phyloP scores from a whole-genome alignment of 2,888 invertebrate genomes.

The Nomada goodeniana region DNA sequence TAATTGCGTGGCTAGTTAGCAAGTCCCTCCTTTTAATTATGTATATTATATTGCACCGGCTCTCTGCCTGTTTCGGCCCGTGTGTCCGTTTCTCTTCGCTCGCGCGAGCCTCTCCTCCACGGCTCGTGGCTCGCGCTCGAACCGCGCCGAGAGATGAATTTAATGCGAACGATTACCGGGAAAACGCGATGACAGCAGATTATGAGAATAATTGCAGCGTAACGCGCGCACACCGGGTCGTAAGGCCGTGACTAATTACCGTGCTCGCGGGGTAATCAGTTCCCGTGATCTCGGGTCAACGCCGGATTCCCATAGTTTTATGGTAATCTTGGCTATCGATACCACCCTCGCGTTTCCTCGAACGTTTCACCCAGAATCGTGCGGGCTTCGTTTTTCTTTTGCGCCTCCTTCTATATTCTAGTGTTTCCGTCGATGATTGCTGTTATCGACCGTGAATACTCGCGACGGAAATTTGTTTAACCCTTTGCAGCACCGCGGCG shows the following conservation, averaged over 20 bases:
- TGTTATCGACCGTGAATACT: too few relatives aligned
- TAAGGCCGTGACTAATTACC: conserved; percentile 72
- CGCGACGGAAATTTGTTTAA: too few relatives aligned
- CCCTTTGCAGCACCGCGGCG: too few relatives aligned
- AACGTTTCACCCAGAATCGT: not conserved
- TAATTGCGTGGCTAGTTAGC: conserved; percentile 59
- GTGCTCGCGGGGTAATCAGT: conserved; percentile 53
- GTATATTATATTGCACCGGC: conserved; percentile 49
- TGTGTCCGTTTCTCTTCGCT: not conserved
- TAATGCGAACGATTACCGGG: conserved; percentile 65
- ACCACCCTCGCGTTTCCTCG: not conserved
- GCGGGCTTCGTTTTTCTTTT: not conserved
- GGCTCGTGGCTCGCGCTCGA: conserved; percentile 41
- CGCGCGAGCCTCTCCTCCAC: conserved; percentile 28
- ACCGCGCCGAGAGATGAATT: conserved; percentile 48
- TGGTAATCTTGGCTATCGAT: conserved; percentile 54
- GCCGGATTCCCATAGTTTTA: conserved; percentile 55
- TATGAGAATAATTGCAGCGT: conserved; percentile 70
- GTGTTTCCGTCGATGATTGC: not conserved
- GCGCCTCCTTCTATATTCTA: not conserved
- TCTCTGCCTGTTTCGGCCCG: conserved; percentile 12
- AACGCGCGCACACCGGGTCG: conserved; percentile 47
- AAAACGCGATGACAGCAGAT: conserved; percentile 74
- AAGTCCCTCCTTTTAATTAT: conserved; percentile 58
- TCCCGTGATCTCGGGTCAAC: conserved; percentile 59